Percentiles rank a stretch among this genome's conserved stretches.
These are phyloP conservation scores for Cygnus atratus DNA, from an alignment of 2,113 vertebrate species.

Conservation along the genomic window DNA sequence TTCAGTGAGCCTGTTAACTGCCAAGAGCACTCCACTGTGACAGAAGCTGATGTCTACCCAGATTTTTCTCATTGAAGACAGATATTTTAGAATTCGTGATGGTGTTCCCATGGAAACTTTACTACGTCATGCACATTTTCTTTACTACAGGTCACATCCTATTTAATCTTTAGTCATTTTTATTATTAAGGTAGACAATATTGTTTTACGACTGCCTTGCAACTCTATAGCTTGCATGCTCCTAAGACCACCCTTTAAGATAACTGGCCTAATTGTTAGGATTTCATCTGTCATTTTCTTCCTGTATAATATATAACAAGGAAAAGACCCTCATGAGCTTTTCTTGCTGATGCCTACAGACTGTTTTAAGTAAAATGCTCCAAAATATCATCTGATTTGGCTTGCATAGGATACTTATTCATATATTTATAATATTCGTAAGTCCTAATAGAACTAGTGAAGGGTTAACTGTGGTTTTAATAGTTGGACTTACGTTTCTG, in stretches of 20 bases:
- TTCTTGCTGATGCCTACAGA: not conserved
- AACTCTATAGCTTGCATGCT: not conserved
- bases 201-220: not conserved
- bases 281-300: not conserved
- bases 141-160: slow-evolving; percentile 17
- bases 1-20: not conserved
- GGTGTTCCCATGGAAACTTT: slow-evolving; percentile 51
- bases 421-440: not conserved
- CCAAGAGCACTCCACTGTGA: not conserved
- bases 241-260: not conserved
- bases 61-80: not conserved
- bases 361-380: not conserved
- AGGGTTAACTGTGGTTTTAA: not conserved
- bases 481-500: not conserved
- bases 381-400: not conserved
- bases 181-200: not conserved
- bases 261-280: not conserved
- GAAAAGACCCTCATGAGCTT: not conserved
- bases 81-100: not conserved
- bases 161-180: not conserved
- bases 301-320: not conserved
- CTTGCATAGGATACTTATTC: not conserved
- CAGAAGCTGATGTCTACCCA: not conserved
- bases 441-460: not conserved
- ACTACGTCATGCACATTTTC: not conserved